phyloP scores from a whole-genome alignment of 2,113 vertebrate species.

The Hippocampus comes region DNA sequence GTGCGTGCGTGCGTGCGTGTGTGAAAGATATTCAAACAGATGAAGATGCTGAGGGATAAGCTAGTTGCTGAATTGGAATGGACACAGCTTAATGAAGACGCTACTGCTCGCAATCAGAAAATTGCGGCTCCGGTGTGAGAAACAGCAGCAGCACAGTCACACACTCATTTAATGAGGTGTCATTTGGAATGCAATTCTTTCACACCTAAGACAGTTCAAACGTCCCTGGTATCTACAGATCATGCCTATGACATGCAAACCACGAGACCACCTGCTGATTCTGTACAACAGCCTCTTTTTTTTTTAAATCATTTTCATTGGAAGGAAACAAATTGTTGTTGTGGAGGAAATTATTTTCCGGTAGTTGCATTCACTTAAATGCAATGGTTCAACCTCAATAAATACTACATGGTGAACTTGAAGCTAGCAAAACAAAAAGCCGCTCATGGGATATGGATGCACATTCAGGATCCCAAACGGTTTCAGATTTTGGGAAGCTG shows the following conservation, averaged over 20 bases:
- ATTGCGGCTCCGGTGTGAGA: not conserved
- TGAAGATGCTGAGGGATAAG: not conserved
- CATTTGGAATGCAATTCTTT: no score
- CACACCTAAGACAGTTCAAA: no score
- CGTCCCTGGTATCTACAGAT: no score
- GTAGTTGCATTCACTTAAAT: not conserved
- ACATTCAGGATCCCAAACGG: constrained; percentile 35
- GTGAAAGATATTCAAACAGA: not conserved
- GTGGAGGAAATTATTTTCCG: not conserved
- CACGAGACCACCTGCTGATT: not conserved
- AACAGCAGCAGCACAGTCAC: not conserved
- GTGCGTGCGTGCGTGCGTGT: not conserved
- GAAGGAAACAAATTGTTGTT: not conserved
- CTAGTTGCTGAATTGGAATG: not conserved
- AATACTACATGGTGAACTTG: not conserved
- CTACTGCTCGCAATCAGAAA: no score
- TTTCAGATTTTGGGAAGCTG: constrained; percentile 50
- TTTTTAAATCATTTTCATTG: not conserved
- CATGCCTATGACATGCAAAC: not conserved
- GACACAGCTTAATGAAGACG: no score
- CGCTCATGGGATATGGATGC: constrained; percentile 49
- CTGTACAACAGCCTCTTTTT: not conserved
- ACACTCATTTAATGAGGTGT: not conserved
- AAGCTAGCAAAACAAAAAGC: constrained; percentile 43
- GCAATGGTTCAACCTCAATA: not conserved